Conservation (phyloP, 2,888 invertebrate genomes). For the Thymelicus sylvestris region DNA sequence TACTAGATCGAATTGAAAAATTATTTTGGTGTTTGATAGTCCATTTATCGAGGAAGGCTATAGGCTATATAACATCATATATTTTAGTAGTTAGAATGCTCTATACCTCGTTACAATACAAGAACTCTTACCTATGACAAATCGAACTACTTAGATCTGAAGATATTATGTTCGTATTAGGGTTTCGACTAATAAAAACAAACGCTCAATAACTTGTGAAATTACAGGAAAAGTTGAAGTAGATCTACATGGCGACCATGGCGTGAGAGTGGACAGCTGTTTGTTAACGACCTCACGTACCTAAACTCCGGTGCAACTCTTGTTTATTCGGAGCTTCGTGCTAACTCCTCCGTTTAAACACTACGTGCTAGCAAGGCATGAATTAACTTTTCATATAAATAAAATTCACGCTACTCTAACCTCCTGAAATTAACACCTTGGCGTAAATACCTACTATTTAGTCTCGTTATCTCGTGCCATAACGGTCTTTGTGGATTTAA, state of each 20-base stretch:
- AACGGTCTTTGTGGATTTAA: constrained; percentile 51
- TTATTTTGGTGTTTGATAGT: too few species aligned
- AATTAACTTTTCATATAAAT: constrained; percentile 85
- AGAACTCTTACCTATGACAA: too few species aligned
- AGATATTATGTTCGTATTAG: too few species aligned
- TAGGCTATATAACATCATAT: too few species aligned
- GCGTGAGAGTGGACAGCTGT: not conserved
- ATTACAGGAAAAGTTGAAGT: not conserved
- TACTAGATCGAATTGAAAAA: too few species aligned
- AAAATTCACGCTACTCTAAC: constrained; percentile 84
- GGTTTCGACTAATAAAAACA: too few species aligned
- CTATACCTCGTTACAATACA: too few species aligned
- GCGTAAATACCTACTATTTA: constrained; percentile 77
- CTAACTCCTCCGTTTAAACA: constrained; percentile 83
- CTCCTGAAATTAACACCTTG: constrained; percentile 84
- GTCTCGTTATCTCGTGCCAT: constrained; percentile 73
- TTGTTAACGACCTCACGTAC: constrained; percentile 47
- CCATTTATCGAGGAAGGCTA: too few species aligned
- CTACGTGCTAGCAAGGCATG: constrained; percentile 79
- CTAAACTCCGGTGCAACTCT: constrained; percentile 55
- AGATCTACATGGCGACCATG: not conserved
- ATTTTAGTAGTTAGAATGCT: too few species aligned
- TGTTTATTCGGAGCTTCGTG: constrained; percentile 80
- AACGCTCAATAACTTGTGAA: not conserved
- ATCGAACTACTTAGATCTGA: too few species aligned